Evolutionary conservation across 2,888 invertebrate genomes (phyloP).

Genomic region (Mythimna pallens): DNA sequence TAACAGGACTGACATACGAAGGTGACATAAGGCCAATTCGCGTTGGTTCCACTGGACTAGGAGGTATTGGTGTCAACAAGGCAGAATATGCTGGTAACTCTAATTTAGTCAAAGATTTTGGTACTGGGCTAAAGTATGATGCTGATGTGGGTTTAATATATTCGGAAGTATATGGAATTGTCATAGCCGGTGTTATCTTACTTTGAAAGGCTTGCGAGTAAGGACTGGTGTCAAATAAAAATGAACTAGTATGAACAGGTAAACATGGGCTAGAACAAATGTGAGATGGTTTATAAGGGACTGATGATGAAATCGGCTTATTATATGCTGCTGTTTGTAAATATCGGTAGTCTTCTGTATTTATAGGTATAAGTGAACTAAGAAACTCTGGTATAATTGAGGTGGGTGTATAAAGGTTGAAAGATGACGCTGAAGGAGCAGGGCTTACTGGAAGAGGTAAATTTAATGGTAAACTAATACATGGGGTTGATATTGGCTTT

Average conservation of each 20-base stretch:
- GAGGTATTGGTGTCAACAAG: not conserved
- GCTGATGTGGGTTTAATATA: not conserved
- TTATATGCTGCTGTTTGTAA: not conserved
- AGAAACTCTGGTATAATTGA: not conserved
- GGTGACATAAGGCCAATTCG: not conserved
- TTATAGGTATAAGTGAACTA: not conserved
- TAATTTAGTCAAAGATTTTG: not conserved
- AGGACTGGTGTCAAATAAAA: not conserved
- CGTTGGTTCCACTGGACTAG: not conserved
- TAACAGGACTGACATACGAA: not conserved
- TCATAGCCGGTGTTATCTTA: not conserved
- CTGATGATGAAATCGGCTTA: not conserved
- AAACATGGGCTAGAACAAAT: not conserved
- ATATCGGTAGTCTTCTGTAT: not conserved
- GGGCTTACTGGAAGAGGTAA: not conserved
- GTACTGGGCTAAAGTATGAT: not conserved
- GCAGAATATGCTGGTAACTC: not conserved
- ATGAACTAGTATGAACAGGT: not conserved
- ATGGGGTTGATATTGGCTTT: not conserved
- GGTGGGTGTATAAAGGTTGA: not conserved
- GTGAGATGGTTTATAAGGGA: not conserved
- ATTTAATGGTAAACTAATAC: not conserved
- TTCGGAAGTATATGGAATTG: not conserved
- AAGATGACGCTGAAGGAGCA: not conserved
- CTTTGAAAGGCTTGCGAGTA: accelerated